These are phyloP conservation scores for Ranitomeya variabilis DNA, from an alignment of 2,113 vertebrate species.

Conservation along the genomic window DNA sequence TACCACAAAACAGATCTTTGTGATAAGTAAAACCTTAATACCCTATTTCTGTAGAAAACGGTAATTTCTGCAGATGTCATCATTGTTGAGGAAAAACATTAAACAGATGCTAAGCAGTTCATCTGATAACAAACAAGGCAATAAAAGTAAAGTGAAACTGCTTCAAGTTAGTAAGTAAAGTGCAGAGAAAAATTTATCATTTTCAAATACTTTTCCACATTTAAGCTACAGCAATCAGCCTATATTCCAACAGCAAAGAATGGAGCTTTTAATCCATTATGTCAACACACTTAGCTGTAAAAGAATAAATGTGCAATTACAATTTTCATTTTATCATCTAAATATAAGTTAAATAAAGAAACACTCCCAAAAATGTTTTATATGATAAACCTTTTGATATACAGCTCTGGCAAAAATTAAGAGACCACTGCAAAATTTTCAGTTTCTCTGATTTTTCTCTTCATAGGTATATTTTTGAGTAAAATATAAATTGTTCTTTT, in stretches of 20 bases:
- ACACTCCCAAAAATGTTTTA: too few relatives aligned
- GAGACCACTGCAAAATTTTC: too few relatives aligned
- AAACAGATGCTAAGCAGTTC: conserved; percentile 30
- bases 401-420: too few relatives aligned
- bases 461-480: too few relatives aligned
- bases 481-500: too few relatives aligned
- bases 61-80: conserved; percentile 1
- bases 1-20: neutral
- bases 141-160: neutral
- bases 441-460: too few relatives aligned
- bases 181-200: neutral
- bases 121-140: neutral
- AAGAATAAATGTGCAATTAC: too few relatives aligned
- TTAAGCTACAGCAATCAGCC: neutral
- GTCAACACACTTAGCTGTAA: too few relatives aligned
- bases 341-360: too few relatives aligned
- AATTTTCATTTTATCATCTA: too few relatives aligned
- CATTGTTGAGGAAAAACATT: neutral
- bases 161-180: neutral
- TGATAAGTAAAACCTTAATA: conserved; percentile 25
- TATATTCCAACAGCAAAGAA: neutral
- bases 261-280: too few relatives aligned
- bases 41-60: conserved; percentile 15
- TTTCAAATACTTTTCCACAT: neutral
- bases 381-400: too few relatives aligned